Evolutionary conservation across 2,797 vertebrate genomes (phyloP).

Genomic region (Halcyon chelicuti): DNA sequence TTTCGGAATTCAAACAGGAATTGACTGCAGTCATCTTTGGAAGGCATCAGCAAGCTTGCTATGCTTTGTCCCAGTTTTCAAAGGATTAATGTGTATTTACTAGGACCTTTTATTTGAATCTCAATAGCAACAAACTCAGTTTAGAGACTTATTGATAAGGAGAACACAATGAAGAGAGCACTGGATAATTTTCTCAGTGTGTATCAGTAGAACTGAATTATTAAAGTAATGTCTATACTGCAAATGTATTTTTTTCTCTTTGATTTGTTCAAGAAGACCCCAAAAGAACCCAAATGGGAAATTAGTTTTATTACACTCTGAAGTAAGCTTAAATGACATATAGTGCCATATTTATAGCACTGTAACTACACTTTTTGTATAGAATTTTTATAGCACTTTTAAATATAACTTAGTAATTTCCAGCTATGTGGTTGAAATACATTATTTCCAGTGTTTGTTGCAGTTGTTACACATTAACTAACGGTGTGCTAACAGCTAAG

Average conservation of each 20-base stretch:
- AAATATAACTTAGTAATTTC: not conserved
- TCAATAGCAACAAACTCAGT: not conserved
- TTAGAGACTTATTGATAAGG: not conserved
- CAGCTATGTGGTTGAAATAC: not conserved
- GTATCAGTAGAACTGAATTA: not conserved
- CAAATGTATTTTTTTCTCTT: not conserved
- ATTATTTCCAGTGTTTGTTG: not conserved
- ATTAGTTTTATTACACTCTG: not conserved
- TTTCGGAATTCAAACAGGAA: not conserved
- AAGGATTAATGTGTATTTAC: not conserved
- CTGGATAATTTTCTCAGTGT: not conserved
- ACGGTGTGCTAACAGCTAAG: slow-evolving; percentile 19
- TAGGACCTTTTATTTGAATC: not conserved
- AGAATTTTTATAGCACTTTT: not conserved
- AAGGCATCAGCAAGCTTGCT: not conserved
- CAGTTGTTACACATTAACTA: slow-evolving; percentile 56
- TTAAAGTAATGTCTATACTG: not conserved
- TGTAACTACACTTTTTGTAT: not conserved
- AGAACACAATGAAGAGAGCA: not conserved
- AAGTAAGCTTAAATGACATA: not conserved
- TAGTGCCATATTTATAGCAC: not conserved
- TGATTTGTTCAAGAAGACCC: not conserved
- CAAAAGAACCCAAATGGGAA: not conserved
- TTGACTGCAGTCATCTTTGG: not conserved
- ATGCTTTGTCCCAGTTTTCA: not conserved